Conservation (phyloP, 2,113 vertebrate genomes). For the Psophia crepitans region DNA sequence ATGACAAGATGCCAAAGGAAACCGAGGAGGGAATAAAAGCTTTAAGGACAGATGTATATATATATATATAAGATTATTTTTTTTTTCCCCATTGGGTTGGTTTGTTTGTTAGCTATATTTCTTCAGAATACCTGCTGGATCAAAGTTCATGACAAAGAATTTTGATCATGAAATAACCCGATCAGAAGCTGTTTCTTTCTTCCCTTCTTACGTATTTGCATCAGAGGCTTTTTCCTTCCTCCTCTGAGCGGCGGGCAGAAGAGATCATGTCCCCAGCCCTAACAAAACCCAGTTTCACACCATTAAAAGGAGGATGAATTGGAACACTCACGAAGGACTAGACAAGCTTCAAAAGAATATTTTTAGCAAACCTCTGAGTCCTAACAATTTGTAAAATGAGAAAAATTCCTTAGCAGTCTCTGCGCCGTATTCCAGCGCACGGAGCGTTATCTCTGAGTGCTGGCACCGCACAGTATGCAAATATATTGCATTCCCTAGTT, state of each 20-base stretch:
- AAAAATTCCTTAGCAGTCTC: not conserved
- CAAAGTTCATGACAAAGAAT: not conserved
- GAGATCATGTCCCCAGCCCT: not conserved
- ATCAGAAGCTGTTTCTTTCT: not conserved
- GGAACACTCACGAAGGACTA: not conserved
- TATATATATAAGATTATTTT: too few species aligned
- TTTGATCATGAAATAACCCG: not conserved
- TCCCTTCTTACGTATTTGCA: not conserved
- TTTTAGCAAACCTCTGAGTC: conserved; percentile 5
- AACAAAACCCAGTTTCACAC: conserved; percentile 8
- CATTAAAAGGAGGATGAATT: conserved; percentile 9
- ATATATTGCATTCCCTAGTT: not conserved
- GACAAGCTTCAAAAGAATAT: conserved; percentile 1
- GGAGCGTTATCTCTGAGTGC: not conserved
- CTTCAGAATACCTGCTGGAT: not conserved
- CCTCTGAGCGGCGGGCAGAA: not conserved
- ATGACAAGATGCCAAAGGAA: not conserved
- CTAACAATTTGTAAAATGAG: not conserved
- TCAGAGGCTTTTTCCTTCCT: not conserved
- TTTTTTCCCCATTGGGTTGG: not conserved
- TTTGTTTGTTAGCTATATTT: not conserved
- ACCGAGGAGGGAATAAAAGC: not conserved
- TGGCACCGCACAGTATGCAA: not conserved
- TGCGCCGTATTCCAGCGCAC: not conserved
- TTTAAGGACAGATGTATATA: too few species aligned